These are phyloP conservation scores for Oligia fasciuncula DNA, from an alignment of 2,888 invertebrate genomes.

Conservation along the genomic window DNA sequence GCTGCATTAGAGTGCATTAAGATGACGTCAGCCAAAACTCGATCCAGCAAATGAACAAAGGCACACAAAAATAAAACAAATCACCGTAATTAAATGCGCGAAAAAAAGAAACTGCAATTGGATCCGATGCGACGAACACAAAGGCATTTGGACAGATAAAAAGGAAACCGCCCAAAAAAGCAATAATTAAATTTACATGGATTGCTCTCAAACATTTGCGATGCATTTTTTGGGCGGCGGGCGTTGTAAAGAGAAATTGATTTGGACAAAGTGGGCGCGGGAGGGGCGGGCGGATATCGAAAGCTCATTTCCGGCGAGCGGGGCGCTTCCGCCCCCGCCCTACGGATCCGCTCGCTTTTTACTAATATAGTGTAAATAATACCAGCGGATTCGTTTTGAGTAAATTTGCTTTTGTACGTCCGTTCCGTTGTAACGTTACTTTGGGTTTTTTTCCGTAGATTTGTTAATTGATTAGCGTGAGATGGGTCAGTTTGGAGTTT, in stretches of 20 bases:
- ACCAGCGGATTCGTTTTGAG: slow-evolving; percentile 62
- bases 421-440: slow-evolving; percentile 45
- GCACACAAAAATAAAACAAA: slow-evolving; percentile 44
- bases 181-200: slow-evolving; percentile 65
- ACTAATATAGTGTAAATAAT: slow-evolving; percentile 71
- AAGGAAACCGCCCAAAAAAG: slow-evolving; percentile 41
- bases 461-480: slow-evolving; percentile 52
- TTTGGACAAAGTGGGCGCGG: slow-evolving; percentile 82
- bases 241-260: slow-evolving; percentile 82
- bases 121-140: slow-evolving; percentile 45
- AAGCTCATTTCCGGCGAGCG: slow-evolving; percentile 84
- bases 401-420: slow-evolving; percentile 63
- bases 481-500: slow-evolving; percentile 28
- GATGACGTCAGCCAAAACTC: slow-evolving; percentile 10
- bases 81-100: slow-evolving; percentile 38
- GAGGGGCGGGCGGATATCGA: slow-evolving; percentile 80
- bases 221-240: slow-evolving; percentile 69
- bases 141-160: slow-evolving; percentile 38
- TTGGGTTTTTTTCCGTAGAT: slow-evolving; percentile 36
- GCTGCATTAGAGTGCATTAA: slow-evolving; percentile 6
- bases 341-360: slow-evolving; percentile 61
- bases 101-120: slow-evolving; percentile 47
- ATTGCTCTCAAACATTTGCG: slow-evolving; percentile 68
- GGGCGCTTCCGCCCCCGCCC: slow-evolving; percentile 71
- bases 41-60: slow-evolving; percentile 35